phyloP scores from a whole-genome alignment of 2,113 vertebrate species.

The Myrmecophaga tridactyla region DNA sequence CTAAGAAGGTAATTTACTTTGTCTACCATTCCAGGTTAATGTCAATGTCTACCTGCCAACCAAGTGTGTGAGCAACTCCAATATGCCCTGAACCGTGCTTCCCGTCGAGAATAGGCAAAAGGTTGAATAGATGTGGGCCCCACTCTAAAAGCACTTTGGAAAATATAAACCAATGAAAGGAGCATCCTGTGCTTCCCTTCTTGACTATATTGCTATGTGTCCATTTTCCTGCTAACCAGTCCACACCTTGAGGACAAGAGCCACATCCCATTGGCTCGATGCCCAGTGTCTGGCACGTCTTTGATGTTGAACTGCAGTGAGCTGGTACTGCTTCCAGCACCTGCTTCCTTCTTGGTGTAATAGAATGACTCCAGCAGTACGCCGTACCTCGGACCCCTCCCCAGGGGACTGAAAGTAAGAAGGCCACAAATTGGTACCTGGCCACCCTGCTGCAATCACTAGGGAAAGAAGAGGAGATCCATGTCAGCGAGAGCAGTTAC shows the following conservation, averaged over 20 bases:
- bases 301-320: background rate
- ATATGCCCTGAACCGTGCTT: background rate
- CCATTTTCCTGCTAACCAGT: background rate
- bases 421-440: background rate
- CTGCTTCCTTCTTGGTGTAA: background rate
- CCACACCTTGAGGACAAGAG: background rate
- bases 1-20: background rate
- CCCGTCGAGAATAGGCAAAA: background rate
- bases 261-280: background rate
- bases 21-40: background rate
- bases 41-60: background rate
- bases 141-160: background rate
- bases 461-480: background rate
- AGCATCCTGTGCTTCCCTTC: background rate
- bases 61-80: background rate
- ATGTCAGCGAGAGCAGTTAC: background rate
- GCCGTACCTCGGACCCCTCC: background rate
- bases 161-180: background rate
- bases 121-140: background rate
- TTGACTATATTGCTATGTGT: background rate
- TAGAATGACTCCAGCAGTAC: background rate
- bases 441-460: background rate
- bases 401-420: background rate
- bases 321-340: background rate
- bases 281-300: fast-evolving